phyloP scores from a whole-genome alignment of 2,888 invertebrate genomes.

The Patella ulyssiponensis region DNA sequence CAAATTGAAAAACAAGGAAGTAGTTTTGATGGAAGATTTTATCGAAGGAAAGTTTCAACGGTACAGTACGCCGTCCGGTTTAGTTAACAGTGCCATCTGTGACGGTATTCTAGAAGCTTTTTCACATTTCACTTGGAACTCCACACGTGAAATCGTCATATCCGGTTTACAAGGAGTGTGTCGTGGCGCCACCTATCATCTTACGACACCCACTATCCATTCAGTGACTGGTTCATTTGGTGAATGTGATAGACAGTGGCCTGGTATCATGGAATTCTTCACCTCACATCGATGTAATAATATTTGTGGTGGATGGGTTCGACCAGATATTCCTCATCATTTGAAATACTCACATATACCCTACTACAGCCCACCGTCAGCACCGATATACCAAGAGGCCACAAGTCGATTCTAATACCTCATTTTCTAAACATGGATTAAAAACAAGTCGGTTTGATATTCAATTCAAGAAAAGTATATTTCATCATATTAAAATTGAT shows the following conservation, averaged over 20 bases:
- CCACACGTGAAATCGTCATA: conserved; percentile 33
- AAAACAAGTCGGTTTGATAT: too few relatives aligned
- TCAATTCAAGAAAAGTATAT: too few relatives aligned
- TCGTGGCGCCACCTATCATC: conserved; percentile 21
- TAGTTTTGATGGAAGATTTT: conserved; percentile 37
- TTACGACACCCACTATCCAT: conserved; percentile 41
- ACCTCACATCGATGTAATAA: conserved; percentile 39
- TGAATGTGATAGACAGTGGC: conserved; percentile 25
- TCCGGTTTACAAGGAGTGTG: conserved; percentile 38
- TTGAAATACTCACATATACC: background rate
- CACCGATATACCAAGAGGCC: background rate
- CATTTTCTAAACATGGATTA: too few relatives aligned
- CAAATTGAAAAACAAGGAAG: conserved; percentile 31
- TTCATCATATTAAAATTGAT: too few relatives aligned
- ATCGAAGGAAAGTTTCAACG: conserved; percentile 32
- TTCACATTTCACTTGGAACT: conserved; percentile 43
- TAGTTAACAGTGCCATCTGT: conserved; percentile 15
- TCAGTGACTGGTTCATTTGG: conserved; percentile 34
- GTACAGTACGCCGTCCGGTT: conserved; percentile 26
- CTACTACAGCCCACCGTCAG: background rate
- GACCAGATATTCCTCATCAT: background rate
- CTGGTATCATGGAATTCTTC: conserved; percentile 39
- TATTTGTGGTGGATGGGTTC: conserved; percentile 34
- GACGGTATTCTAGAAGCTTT: conserved; percentile 37
- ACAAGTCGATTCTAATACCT: background rate